A percentile compares a stretch with the other conserved stretches of the same genome.
Evolutionary conservation across 1,140 invertebrate species (phyloP).

Genomic region (Lepidurus packardi): DNA sequence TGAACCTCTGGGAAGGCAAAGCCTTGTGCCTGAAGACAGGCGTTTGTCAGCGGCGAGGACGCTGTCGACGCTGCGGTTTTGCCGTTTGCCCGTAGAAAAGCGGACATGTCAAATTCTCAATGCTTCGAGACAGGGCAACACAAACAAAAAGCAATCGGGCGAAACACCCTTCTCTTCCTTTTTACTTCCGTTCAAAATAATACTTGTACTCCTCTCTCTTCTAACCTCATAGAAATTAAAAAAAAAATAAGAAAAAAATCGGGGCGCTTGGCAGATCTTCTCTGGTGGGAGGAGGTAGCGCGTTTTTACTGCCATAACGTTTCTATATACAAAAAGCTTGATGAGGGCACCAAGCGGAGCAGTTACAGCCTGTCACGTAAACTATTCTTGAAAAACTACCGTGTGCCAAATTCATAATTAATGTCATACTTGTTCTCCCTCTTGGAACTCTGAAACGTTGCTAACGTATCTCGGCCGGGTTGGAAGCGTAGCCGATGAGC

Average conservation of each 20-base stretch:
- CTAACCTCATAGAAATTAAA: neutral
- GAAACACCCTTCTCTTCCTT: neutral
- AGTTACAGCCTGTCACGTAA: neutral
- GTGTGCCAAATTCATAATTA: conserved; percentile 19
- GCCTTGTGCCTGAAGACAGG: neutral
- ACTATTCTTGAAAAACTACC: neutral
- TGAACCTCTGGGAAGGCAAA: neutral
- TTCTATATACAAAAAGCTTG: neutral
- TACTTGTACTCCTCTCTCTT: neutral
- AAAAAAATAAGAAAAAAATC: neutral
- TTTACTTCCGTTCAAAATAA: conserved; percentile 1
- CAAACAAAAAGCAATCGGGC: conserved; percentile 21
- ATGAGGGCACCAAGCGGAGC: neutral
- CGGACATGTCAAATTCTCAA: neutral
- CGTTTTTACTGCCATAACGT: conserved; percentile 1
- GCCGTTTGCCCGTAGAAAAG: neutral
- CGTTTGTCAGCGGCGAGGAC: neutral
- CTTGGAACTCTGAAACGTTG: neutral
- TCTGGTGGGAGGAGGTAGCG: neutral
- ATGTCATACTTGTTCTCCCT: neutral
- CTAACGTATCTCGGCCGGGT: neutral
- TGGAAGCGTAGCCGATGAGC: neutral
- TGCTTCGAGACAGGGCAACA: conserved; percentile 1
- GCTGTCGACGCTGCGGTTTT: conserved; percentile 16
- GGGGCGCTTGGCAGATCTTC: neutral